Evolutionary conservation across 1,140 invertebrate genomes (phyloP).

Genomic region (Thaumetopoea pityocampa): DNA sequence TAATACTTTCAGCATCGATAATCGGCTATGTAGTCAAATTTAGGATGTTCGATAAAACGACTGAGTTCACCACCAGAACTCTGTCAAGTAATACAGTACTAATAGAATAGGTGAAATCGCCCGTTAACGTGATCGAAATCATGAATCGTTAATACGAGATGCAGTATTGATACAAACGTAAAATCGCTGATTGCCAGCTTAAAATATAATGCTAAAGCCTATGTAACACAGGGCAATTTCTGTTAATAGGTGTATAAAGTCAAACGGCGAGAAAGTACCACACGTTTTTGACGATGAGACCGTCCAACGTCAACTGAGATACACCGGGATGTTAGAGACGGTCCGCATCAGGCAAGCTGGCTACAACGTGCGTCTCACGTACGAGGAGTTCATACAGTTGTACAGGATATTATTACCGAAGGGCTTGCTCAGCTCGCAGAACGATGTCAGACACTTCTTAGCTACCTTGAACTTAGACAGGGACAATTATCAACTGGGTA

Average conservation of each 20-base stretch:
- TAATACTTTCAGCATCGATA: too few species aligned
- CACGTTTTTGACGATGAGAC: conserved; percentile 96
- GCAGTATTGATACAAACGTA: too few species aligned
- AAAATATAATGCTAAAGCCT: too few species aligned
- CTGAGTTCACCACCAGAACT: too few species aligned
- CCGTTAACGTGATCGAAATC: too few species aligned
- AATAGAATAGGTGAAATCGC: too few species aligned
- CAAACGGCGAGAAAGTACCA: conserved; percentile 93
- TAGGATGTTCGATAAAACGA: too few species aligned
- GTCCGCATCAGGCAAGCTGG: conserved; percentile 96
- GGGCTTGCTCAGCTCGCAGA: conserved; percentile 87
- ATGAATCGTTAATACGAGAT: too few species aligned
- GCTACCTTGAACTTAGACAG: conserved; percentile 87
- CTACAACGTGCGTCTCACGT: conserved; percentile 94
- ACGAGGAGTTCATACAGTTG: conserved; percentile 95
- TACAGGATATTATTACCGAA: conserved; percentile 94
- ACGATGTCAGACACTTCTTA: conserved; percentile 88
- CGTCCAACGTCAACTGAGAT: conserved; percentile 91
- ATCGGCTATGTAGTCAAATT: too few species aligned
- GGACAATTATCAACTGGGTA: conserved; percentile 94
- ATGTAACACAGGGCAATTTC: too few species aligned
- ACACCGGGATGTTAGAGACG: conserved; percentile 98
- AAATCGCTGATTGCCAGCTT: too few species aligned
- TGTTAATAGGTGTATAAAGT: conserved; percentile 93
- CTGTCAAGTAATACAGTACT: too few species aligned